Base-by-base conservation (phyloP, 1,140 invertebrate genomes). In the Micrasema minimum region DNA sequence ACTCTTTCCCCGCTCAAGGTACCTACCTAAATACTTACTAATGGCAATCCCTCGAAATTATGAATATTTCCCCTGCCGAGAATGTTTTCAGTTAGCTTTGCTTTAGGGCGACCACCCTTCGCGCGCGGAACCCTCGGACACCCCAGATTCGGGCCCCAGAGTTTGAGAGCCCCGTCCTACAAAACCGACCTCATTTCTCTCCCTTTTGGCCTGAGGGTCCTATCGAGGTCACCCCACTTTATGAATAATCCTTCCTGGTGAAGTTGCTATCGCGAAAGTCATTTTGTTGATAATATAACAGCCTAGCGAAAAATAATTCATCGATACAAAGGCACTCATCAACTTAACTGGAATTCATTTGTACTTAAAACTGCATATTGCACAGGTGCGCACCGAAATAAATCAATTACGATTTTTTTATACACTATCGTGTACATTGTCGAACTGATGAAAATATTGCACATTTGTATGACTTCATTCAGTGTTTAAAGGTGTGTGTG, bases 171-270 rank as follows among this genome's bases (percentile, higher is more conserved):
- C 18, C 16, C 55, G 55, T 41, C 37, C 55, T 43, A 59, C 37
- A 59, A 59, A 59, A 59, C 55, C 55, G 55, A 59, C 55, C 55
- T 59, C 53, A n/a, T 18, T 59, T 38, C 53, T 37, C 53, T 59
- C 55, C 55, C 55, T 59, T n/a, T 59, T 22, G 55, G 55, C 35
- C 55, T 38, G 18, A 59, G 55, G 55, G 55, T 14, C 55, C 55
- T 59, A 59, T 59, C 38, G 55, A 59, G 55, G 55, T 59, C 55
- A 59, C 55, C 55, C 55, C 55, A 22, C 48, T 59, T 38, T 43
- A 22, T 59, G 55, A 59, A 59, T 59, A 59, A 59, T 59, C 18
- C 35, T 59, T 41, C 55, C 7, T 37, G 38, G 55, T 59, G 35
- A 59, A 59, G 35, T 59, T 59, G 37, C 20, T 41, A 59, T 59